A percentile compares a stretch with the other conserved stretches of the same genome.
Evolutionary conservation across 1,140 invertebrate genomes (phyloP).

Genomic region (Platyscapa corneri): DNA sequence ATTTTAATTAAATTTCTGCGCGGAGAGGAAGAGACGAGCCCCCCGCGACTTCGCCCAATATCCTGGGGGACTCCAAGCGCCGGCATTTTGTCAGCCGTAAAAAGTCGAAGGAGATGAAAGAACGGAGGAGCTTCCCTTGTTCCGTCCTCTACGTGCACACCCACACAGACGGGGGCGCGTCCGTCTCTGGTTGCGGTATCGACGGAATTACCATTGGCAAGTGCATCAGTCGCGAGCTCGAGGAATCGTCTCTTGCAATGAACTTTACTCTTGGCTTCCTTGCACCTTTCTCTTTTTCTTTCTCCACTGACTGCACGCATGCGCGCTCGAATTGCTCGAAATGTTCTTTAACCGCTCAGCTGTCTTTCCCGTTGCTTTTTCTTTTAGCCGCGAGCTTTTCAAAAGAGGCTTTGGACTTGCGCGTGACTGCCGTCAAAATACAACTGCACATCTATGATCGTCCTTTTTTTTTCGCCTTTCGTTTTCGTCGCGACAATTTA

Average conservation of each 20-base stretch:
- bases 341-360: not conserved
- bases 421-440: too few species aligned
- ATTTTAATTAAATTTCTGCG: too few species aligned
- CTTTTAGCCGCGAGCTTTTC: not conserved
- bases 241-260: too few species aligned
- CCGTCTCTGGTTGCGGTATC: constrained; percentile 69
- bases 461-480: too few species aligned
- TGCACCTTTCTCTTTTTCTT: not conserved
- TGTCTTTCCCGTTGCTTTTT: not conserved
- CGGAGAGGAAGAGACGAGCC: too few species aligned
- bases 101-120: not conserved
- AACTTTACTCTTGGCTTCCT: constrained; percentile 43
- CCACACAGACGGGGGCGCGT: constrained; percentile 1
- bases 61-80: not conserved
- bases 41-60: too few species aligned
- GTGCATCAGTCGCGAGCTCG: too few species aligned
- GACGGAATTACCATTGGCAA: constrained; percentile 73
- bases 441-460: too few species aligned
- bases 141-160: not conserved
- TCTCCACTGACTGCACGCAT: not conserved
- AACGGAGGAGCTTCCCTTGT: not conserved
- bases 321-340: constrained; percentile 17
- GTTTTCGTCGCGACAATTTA: too few species aligned
- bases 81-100: not conserved
- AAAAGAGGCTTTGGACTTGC: too few species aligned